Conservation (phyloP, 2,797 vertebrate genomes). For the Meda fulgida region DNA sequence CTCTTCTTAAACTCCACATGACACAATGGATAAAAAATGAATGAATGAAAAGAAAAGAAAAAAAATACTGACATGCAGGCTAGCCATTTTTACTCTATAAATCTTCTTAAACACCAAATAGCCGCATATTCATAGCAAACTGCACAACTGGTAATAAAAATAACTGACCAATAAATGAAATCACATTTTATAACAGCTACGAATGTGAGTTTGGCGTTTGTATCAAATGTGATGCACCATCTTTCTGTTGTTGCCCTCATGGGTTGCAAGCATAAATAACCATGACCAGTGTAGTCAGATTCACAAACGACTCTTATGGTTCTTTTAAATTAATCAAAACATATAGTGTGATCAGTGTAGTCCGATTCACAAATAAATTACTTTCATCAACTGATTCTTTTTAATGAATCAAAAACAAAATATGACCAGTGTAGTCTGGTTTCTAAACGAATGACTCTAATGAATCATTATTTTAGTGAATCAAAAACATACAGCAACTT, state of each 20-base stretch:
- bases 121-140: background rate
- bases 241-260: background rate
- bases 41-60: slow-evolving; percentile 15
- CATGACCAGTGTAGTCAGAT: background rate
- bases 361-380: no score
- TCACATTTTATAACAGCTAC: background rate
- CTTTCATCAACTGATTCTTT: no score
- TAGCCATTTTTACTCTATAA: slow-evolving; percentile 6
- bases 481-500: background rate
- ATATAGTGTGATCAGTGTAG: background rate
- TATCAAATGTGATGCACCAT: background rate
- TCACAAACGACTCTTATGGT: background rate
- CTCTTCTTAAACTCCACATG: slow-evolving; percentile 54
- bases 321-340: background rate
- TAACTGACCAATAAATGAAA: background rate
- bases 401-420: no score
- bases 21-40: slow-evolving; percentile 49
- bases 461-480: no score
- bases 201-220: background rate
- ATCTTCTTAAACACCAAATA: background rate
- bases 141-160: background rate
- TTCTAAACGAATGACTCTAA: no score
- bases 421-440: no score
- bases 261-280: background rate
- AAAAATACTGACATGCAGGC: background rate